A percentile compares a stretch with the other conserved stretches of the same genome.
phyloP scores from a whole-genome alignment of 2,888 invertebrate genomes.

The Aelia acuminata region DNA sequence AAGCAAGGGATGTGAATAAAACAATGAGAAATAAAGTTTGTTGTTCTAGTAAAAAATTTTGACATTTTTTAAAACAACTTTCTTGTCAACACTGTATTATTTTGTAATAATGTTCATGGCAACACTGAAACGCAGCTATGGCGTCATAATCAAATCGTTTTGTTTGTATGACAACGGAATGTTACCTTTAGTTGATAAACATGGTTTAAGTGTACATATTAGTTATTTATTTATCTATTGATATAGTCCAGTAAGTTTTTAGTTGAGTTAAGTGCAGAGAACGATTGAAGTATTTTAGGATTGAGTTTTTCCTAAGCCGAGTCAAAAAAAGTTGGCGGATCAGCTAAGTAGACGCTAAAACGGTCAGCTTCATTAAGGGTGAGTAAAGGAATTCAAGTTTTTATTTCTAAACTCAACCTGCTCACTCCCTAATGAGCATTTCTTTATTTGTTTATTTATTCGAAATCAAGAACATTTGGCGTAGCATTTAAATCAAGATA shows the following conservation, averaged over 20 bases:
- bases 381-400: background rate
- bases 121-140: too few species aligned
- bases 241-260: background rate
- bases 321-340: background rate
- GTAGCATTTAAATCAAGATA: background rate
- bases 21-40: too few species aligned
- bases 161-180: too few species aligned
- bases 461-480: background rate
- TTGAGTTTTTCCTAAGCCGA: background rate
- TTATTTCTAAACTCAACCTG: background rate
- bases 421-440: background rate
- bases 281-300: background rate
- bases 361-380: background rate
- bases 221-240: background rate
- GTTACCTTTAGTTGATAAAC: too few species aligned
- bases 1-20: too few species aligned
- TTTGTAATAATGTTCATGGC: too few species aligned
- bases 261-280: background rate
- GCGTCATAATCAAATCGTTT: too few species aligned
- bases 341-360: background rate
- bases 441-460: too few species aligned
- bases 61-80: too few species aligned
- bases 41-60: too few species aligned
- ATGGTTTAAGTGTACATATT: too few species aligned
- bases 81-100: too few species aligned